These are phyloP conservation scores for Hormaphis cornu DNA, from an alignment of 1,140 invertebrate species.

Conservation along the genomic window DNA sequence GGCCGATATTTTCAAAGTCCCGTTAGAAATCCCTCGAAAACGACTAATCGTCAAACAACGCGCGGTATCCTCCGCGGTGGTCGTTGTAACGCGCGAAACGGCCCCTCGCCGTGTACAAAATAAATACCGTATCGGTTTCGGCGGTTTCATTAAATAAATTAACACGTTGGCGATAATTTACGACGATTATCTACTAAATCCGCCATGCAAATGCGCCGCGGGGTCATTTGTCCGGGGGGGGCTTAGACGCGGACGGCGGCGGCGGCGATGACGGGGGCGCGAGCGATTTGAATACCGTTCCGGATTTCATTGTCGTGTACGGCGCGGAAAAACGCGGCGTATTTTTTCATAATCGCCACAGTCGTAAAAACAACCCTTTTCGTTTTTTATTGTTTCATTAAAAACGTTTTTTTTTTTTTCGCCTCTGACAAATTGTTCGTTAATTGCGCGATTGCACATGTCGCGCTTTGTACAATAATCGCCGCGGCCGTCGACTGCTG, in stretches of 20 bases:
- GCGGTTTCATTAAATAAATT: conserved; percentile 16
- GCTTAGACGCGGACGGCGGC: not conserved
- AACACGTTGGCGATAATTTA: conserved; percentile 30
- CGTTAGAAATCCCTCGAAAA: too few relatives aligned
- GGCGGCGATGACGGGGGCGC: not conserved
- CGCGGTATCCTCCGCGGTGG: too few relatives aligned
- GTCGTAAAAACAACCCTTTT: conserved; percentile 19
- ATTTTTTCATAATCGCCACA: conserved; percentile 9
- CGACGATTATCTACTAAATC: conserved; percentile 30
- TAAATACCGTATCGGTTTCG: not conserved
- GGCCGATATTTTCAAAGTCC: too few relatives aligned
- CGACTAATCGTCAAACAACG: too few relatives aligned
- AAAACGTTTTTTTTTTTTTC: conserved; percentile 5
- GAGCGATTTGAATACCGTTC: not conserved
- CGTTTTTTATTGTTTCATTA: conserved; percentile 20
- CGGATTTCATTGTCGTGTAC: not conserved
- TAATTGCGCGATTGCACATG: conserved; percentile 29
- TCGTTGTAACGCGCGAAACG: too few relatives aligned
- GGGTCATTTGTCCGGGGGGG: conserved; percentile 9
- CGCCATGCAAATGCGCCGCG: conserved; percentile 17
- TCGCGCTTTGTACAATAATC: too few relatives aligned
- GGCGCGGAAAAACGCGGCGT: not conserved
- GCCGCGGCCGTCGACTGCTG: too few relatives aligned
- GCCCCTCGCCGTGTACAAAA: not conserved
- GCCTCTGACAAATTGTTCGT: conserved; percentile 27